phyloP scores from a whole-genome alignment of 2,888 invertebrate species.

The Aspidapion aeneum region DNA sequence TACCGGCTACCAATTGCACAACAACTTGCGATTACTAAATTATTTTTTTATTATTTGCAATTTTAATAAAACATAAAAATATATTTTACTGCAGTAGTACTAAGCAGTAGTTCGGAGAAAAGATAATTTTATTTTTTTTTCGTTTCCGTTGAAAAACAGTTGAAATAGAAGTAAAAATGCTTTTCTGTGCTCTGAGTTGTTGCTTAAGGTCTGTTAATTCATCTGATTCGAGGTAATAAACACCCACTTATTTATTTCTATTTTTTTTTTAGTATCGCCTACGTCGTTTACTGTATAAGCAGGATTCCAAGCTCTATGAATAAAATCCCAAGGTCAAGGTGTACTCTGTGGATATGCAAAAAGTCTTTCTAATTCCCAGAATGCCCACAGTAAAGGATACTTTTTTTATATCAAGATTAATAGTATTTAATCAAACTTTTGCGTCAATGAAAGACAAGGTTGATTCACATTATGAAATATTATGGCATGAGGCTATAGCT shows the following conservation, averaged over 20 bases:
- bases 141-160: background rate
- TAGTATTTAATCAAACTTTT: constrained; percentile 12
- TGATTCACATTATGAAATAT: constrained; percentile 2
- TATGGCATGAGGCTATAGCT: constrained; percentile 18
- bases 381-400: constrained; percentile 6
- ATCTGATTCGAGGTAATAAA: background rate
- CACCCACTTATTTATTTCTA: background rate
- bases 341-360: constrained; percentile 7
- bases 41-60: background rate
- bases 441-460: constrained; percentile 7
- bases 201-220: background rate
- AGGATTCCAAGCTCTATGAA: background rate
- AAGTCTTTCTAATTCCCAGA: constrained; percentile 5
- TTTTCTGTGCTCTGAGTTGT: background rate
- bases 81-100: too few relatives aligned
- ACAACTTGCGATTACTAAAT: background rate
- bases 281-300: background rate
- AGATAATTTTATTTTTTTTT: background rate
- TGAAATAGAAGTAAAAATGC: background rate
- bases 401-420: constrained; percentile 9
- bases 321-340: background rate
- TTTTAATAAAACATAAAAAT: too few relatives aligned
- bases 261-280: background rate
- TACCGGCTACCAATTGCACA: background rate
- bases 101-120: too few relatives aligned